phyloP scores from a whole-genome alignment of 2,888 invertebrate genomes.

The Hyles lineata region DNA sequence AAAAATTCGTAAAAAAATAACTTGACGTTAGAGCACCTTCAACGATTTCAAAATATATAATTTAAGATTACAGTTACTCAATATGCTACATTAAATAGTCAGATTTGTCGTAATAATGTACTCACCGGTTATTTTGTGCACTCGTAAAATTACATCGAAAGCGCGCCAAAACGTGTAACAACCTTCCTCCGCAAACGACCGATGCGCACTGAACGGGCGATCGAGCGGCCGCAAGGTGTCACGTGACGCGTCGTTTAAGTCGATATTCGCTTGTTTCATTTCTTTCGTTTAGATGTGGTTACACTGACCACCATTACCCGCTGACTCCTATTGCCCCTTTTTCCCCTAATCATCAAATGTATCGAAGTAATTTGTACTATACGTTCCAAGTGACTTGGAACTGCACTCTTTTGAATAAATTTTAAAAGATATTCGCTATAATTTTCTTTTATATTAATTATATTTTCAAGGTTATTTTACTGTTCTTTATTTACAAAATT shows the following conservation, averaged over 20 bases:
- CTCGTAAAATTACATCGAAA: conserved; percentile 39
- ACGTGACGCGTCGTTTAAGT: conserved; percentile 33
- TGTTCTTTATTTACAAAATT: too few relatives aligned
- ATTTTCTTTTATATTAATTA: too few relatives aligned
- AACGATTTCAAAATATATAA: conserved; percentile 33
- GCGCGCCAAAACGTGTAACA: conserved; percentile 31
- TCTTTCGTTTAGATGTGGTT: conserved; percentile 34
- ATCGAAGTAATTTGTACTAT: too few relatives aligned
- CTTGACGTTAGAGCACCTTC: conserved; percentile 33
- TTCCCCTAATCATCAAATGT: too few relatives aligned
- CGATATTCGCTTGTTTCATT: conserved; percentile 35
- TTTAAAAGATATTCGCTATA: too few relatives aligned
- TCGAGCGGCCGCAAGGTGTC: conserved; percentile 32
- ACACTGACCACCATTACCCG: conserved; percentile 34
- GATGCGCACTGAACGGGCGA: conserved; percentile 31
- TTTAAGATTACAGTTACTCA: conserved; percentile 35
- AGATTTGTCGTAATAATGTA: conserved; percentile 34
- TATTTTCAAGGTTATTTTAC: too few relatives aligned
- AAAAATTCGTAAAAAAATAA: conserved; percentile 32
- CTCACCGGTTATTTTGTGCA: conserved; percentile 37
- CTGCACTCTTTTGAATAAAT: too few relatives aligned
- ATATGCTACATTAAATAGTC: conserved; percentile 34
- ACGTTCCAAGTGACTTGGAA: too few relatives aligned
- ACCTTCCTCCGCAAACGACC: conserved; percentile 35
- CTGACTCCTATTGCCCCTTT: conserved; percentile 4